phyloP scores from a whole-genome alignment of 2,113 vertebrate genomes.

The Ploceus nigricollis region DNA sequence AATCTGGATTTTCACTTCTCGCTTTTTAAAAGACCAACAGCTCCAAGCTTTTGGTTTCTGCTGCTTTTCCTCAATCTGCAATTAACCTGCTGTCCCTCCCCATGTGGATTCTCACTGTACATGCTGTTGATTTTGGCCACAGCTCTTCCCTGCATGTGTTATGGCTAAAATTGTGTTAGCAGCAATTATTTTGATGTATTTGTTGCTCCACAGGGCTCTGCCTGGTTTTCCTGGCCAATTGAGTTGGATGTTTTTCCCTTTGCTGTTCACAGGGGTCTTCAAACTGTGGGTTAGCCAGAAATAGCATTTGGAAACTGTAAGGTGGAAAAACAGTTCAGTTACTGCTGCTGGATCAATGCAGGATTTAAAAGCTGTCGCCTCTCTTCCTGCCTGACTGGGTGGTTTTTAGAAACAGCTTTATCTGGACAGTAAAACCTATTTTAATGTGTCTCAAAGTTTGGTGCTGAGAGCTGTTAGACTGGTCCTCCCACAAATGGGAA shows the following conservation, averaged over 20 bases:
- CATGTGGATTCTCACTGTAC: conserved; percentile 43
- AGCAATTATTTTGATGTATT: conserved; percentile 54
- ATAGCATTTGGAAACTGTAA: conserved; percentile 7
- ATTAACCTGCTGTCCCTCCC: conserved; percentile 56
- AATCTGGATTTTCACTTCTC: conserved; percentile 41
- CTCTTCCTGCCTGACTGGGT: not conserved
- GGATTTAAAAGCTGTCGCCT: not conserved
- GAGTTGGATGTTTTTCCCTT: not conserved
- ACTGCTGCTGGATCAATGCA: not conserved
- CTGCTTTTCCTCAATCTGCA: conserved; percentile 44
- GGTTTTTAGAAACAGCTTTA: conserved; percentile 12
- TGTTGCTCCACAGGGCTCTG: conserved; percentile 45
- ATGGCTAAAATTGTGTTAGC: conserved; percentile 45
- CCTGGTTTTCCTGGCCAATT: not conserved
- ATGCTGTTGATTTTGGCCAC: conserved; percentile 54
- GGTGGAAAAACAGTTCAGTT: conserved; percentile 26
- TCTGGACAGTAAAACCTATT: not conserved
- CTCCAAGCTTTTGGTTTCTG: conserved; percentile 15
- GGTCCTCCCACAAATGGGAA: not conserved
- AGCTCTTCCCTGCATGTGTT: conserved; percentile 28
- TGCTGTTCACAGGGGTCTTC: conserved; percentile 5
- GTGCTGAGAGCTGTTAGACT: not conserved
- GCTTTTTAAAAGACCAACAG: conserved; percentile 9
- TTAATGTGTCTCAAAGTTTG: not conserved
- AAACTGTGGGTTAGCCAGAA: conserved; percentile 29